Evolutionary conservation across 2,888 invertebrate genomes (phyloP).

Genomic region (Morinoia aosen): DNA sequence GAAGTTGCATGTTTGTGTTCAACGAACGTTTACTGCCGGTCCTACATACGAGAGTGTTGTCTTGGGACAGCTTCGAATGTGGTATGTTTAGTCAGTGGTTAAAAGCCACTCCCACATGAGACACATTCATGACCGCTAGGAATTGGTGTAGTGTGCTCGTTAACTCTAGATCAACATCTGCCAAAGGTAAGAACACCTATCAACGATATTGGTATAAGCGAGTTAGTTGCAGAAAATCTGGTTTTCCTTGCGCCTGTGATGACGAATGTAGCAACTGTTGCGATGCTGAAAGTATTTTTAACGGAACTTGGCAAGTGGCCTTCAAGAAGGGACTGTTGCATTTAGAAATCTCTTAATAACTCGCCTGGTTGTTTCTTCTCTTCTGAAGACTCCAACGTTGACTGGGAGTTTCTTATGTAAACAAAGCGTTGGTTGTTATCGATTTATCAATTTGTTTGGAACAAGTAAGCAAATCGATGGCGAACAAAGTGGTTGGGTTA

Average conservation of each 20-base stretch:
- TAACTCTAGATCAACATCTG: neutral
- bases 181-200: neutral
- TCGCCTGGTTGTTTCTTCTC: neutral
- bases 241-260: neutral
- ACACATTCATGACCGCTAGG: too few species aligned
- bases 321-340: neutral
- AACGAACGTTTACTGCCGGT: neutral
- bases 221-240: neutral
- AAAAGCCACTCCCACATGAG: neutral
- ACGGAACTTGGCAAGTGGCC: neutral
- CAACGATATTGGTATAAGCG: neutral
- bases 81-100: neutral
- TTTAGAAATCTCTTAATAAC: constrained; percentile 3
- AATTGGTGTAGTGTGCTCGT: neutral
- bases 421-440: neutral
- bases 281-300: neutral
- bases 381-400: neutral
- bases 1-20: neutral
- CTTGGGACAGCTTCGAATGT: neutral
- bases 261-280: neutral
- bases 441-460: neutral
- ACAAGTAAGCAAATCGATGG: neutral
- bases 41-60: neutral
- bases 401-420: neutral
- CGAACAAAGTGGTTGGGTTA: neutral